A percentile compares a stretch with the other conserved stretches of the same genome.
Conservation (phyloP, 2,113 vertebrate species). For the Ceyx melanurus region DNA sequence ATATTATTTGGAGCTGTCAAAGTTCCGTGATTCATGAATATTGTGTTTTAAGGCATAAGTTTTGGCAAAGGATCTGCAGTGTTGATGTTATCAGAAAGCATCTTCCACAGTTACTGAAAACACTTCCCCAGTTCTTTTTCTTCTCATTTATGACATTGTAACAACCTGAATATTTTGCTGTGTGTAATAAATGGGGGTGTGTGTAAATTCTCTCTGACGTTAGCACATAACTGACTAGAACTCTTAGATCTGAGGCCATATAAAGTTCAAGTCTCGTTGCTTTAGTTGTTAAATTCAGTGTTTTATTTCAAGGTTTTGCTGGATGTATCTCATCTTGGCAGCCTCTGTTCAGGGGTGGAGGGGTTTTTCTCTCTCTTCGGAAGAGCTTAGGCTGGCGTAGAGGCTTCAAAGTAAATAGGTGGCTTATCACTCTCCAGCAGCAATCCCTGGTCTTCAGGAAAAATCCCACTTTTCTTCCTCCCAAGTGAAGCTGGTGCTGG, state of each 20-base stretch:
- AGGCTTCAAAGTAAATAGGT: constrained; percentile 42
- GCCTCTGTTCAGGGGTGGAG: not conserved
- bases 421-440: constrained; percentile 35
- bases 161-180: not conserved
- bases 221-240: not conserved
- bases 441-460: constrained; percentile 23
- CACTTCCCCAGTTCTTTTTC: not conserved
- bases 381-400: not conserved
- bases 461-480: not conserved
- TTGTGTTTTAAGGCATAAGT: not conserved
- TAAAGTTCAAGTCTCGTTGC: not conserved
- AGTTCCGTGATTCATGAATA: not conserved
- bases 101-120: not conserved
- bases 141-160: rapidly evolving
- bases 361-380: not conserved
- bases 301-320: not conserved
- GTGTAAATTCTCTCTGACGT: not conserved
- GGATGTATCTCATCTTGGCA: not conserved
- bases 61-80: not conserved
- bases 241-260: not conserved
- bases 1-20: not conserved
- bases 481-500: not conserved
- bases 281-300: not conserved
- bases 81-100: not conserved
- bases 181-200: not conserved